A percentile compares a stretch with the other conserved stretches of the same genome.
These are phyloP conservation scores for Brachyhypopomus occidentalis DNA, from an alignment of 2,113 vertebrate genomes.

Conservation along the genomic window DNA sequence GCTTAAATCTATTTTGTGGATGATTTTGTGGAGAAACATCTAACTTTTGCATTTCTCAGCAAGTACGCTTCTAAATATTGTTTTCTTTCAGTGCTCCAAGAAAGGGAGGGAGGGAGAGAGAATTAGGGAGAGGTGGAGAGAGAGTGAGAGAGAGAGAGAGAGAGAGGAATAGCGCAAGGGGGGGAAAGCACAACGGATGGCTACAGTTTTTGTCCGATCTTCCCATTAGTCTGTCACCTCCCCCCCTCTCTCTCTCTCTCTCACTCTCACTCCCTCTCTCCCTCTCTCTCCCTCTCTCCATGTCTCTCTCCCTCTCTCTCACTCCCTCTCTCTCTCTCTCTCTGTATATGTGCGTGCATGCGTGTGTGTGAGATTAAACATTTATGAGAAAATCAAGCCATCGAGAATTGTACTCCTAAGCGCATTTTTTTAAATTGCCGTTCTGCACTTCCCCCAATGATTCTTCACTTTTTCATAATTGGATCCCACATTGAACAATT, in stretches of 20 bases:
- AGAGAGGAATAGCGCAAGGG: neutral
- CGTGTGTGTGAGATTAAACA: slow-evolving; percentile 33
- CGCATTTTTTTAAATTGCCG: slow-evolving; percentile 26
- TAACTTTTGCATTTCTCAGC: too few relatives aligned
- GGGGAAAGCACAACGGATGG: neutral
- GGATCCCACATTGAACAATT: slow-evolving; percentile 24
- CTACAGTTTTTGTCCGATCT: neutral
- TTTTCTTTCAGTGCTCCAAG: neutral
- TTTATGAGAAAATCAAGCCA: slow-evolving; percentile 41
- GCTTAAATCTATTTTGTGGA: too few relatives aligned
- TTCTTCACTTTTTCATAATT: slow-evolving; percentile 30
- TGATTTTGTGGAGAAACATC: too few relatives aligned
- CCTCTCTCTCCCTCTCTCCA: too few relatives aligned
- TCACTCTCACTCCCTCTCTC: too few relatives aligned
- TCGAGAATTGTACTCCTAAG: slow-evolving; percentile 14
- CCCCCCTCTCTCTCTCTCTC: too few relatives aligned
- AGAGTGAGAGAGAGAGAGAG: neutral
- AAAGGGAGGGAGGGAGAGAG: neutral
- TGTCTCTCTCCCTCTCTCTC: too few relatives aligned
- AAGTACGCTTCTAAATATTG: neutral
- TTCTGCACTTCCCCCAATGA: slow-evolving; percentile 10
- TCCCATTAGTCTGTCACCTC: neutral
- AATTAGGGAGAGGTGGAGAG: neutral
- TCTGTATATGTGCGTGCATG: slow-evolving; percentile 6
- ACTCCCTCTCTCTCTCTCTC: neutral